These are phyloP conservation scores for Bombus confusus DNA, from an alignment of 1,140 invertebrate genomes.

Conservation along the genomic window DNA sequence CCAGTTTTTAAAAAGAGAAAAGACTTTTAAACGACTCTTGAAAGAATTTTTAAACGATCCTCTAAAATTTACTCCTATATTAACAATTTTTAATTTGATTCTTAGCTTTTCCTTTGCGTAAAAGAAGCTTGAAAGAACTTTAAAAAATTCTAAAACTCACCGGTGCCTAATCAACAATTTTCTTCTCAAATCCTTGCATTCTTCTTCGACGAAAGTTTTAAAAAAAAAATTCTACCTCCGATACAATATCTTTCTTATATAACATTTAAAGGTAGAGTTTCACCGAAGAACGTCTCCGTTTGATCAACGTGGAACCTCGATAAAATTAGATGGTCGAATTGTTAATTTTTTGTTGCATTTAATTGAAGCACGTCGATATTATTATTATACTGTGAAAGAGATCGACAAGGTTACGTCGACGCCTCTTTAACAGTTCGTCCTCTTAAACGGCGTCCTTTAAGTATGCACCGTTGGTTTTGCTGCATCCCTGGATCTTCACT, in stretches of 20 bases:
- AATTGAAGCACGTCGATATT: neutral
- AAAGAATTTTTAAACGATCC: neutral
- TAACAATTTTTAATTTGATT: neutral
- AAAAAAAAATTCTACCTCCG: neutral
- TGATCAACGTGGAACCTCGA: neutral
- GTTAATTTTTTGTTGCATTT: neutral
- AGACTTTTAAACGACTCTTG: neutral
- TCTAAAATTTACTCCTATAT: neutral
- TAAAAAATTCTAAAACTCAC: neutral
- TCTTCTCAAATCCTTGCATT: neutral
- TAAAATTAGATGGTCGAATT: neutral
- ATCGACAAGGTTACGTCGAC: neutral
- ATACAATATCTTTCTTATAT: neutral
- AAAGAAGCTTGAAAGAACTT: neutral
- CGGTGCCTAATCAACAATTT: neutral
- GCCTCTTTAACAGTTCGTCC: conserved; percentile 13
- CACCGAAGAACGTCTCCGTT: neutral
- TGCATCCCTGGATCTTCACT: conserved; percentile 47
- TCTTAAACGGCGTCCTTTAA: neutral
- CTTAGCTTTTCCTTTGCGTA: too few relatives aligned
- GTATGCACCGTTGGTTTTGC: conserved; percentile 24
- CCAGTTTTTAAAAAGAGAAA: neutral
- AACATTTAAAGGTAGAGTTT: neutral
- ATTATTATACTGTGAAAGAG: neutral
- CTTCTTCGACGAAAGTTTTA: neutral